Evolutionary conservation across 2,113 vertebrate species (phyloP).

Genomic region (Trichechus manatus): DNA sequence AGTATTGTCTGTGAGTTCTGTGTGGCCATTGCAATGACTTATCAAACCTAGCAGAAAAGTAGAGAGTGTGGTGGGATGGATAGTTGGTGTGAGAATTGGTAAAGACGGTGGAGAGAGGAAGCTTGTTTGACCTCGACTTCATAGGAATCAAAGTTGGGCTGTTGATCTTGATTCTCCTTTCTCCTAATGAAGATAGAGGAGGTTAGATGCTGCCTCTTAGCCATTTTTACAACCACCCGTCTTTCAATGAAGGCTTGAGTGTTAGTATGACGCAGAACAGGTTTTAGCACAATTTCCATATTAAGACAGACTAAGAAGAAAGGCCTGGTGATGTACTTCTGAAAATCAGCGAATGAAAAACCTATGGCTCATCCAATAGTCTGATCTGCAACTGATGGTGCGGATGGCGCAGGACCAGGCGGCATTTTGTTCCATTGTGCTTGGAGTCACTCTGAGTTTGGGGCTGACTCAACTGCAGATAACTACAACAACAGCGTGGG

Average conservation of each 20-base stretch:
- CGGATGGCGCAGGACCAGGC: background rate
- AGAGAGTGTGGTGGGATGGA: too few relatives aligned
- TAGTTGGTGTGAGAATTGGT: too few relatives aligned
- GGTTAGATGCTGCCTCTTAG: too few relatives aligned
- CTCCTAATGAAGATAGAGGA: too few relatives aligned
- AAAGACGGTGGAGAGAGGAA: too few relatives aligned
- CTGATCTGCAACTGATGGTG: background rate
- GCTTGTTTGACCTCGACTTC: too few relatives aligned
- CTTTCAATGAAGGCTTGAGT: background rate
- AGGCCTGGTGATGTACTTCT: background rate
- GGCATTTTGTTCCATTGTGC: background rate
- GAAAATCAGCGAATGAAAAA: background rate
- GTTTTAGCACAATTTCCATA: background rate
- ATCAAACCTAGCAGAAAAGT: too few relatives aligned
- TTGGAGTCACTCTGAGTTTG: background rate
- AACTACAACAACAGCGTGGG: background rate
- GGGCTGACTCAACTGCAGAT: background rate
- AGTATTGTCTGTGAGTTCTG: too few relatives aligned
- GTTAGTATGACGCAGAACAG: background rate
- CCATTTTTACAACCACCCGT: background rate
- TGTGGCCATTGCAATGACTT: too few relatives aligned
- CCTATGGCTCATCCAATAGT: background rate
- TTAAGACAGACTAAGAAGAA: background rate
- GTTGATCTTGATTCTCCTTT: too few relatives aligned
- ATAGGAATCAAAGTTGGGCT: too few relatives aligned